A percentile compares a stretch with the other conserved stretches of the same genome.
Conservation (phyloP, 2,888 invertebrate genomes). For the Allygus modestus region DNA sequence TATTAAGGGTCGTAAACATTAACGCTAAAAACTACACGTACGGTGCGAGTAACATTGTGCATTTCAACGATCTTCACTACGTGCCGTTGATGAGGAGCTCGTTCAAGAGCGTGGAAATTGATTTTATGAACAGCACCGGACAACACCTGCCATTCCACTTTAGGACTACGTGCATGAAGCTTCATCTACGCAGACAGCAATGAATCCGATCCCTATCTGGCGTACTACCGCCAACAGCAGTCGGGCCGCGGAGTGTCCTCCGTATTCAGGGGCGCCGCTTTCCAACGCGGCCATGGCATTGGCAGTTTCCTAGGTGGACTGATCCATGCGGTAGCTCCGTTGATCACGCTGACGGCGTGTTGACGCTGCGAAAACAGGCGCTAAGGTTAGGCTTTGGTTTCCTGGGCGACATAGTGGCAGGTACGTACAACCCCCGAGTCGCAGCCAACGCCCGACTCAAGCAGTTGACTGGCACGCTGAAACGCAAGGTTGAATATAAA, state of each 20-base stretch:
- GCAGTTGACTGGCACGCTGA: background rate
- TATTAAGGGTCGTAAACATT: too few species aligned
- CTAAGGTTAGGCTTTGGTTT: conserved; percentile 53
- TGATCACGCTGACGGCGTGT: conserved; percentile 62
- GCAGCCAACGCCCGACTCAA: background rate
- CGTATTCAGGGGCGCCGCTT: conserved; percentile 59
- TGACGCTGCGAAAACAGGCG: conserved; percentile 58
- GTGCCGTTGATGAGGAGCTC: too few species aligned
- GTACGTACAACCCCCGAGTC: background rate
- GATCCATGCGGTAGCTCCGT: conserved; percentile 60
- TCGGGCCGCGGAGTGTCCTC: conserved; percentile 36
- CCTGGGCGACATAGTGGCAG: conserved; percentile 43
- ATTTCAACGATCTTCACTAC: too few species aligned
- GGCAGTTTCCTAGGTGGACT: conserved; percentile 65
- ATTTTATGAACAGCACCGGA: too few species aligned
- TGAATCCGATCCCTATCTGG: background rate
- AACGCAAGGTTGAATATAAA: background rate
- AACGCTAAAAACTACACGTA: too few species aligned
- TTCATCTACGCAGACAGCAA: too few species aligned
- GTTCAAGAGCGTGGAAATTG: too few species aligned
- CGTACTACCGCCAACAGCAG: background rate
- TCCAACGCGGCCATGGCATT: conserved; percentile 65
- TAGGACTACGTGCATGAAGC: too few species aligned
- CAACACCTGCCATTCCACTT: too few species aligned
- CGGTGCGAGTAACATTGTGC: too few species aligned